phyloP scores from a whole-genome alignment of 2,113 vertebrate genomes.

The Epinephelus fuscoguttatus region DNA sequence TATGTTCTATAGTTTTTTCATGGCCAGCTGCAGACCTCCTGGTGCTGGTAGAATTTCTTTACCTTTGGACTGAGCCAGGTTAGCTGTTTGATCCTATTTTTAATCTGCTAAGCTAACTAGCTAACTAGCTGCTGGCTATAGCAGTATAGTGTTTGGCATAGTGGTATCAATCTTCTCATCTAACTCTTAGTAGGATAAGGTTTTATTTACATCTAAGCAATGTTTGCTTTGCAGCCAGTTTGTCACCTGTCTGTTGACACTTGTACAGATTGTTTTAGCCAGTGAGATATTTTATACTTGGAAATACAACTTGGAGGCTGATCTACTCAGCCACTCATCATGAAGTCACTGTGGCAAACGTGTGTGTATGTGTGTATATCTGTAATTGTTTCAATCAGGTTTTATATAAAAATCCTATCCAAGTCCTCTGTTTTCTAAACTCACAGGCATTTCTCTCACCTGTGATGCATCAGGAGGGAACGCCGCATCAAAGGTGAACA shows the following conservation, averaged over 20 bases:
- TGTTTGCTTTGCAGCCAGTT: background rate
- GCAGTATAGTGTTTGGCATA: too few relatives aligned
- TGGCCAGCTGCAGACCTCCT: too few relatives aligned
- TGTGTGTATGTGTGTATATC: background rate
- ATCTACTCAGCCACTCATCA: background rate
- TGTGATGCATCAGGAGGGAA: constrained; percentile 97
- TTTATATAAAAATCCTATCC: background rate
- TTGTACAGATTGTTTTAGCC: background rate
- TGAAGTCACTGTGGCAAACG: background rate
- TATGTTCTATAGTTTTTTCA: too few relatives aligned
- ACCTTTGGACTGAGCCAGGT: too few relatives aligned
- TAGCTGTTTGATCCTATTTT: too few relatives aligned
- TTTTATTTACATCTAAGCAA: background rate
- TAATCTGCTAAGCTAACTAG: too few relatives aligned
- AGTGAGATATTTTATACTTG: background rate
- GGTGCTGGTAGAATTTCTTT: too few relatives aligned
- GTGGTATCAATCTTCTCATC: too few relatives aligned
- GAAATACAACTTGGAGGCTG: background rate
- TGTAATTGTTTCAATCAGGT: background rate
- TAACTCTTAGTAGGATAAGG: too few relatives aligned
- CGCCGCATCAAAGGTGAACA: constrained; percentile 97
- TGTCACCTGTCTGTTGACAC: background rate
- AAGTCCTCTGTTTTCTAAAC: background rate
- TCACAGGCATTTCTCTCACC: constrained; percentile 77
- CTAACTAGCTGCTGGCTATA: too few relatives aligned